Conservation (phyloP, 2,888 invertebrate species). For the Chrysotoxum bicinctum region DNA sequence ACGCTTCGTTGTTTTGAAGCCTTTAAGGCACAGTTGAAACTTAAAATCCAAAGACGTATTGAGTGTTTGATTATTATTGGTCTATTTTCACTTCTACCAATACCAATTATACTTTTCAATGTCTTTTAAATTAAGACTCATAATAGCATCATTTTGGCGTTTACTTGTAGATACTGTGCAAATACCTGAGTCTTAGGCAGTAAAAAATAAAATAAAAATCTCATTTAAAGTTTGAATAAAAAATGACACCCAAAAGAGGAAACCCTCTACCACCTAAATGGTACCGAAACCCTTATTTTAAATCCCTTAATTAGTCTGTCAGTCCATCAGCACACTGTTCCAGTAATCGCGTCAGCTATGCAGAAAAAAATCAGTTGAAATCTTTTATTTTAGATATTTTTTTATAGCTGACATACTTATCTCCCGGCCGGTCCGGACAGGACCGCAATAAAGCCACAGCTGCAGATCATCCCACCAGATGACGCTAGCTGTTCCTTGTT, state of each 20-base stretch:
- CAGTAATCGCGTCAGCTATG: constrained; percentile 38
- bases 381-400: constrained; percentile 40
- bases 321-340: constrained; percentile 46
- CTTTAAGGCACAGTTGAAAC: too few relatives aligned
- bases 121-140: not conserved
- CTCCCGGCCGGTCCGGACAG: not conserved
- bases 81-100: too few relatives aligned
- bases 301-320: constrained; percentile 58
- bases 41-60: too few relatives aligned
- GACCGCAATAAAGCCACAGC: constrained; percentile 5
- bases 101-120: too few relatives aligned
- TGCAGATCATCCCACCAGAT: constrained; percentile 24
- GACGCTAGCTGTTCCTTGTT: constrained; percentile 20
- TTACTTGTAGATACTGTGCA: not conserved
- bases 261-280: constrained; percentile 30
- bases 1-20: too few relatives aligned
- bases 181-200: constrained; percentile 19
- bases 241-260: not conserved
- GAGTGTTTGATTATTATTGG: too few relatives aligned
- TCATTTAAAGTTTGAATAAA: not conserved
- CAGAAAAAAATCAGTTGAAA: constrained; percentile 14
- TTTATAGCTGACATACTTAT: constrained; percentile 60
- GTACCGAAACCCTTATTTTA: constrained; percentile 35
- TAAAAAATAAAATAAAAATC: not conserved
- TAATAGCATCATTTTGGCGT: not conserved